Evolutionary conservation across 1,140 invertebrate species (phyloP).

Genomic region (Trichogramma pretiosum): DNA sequence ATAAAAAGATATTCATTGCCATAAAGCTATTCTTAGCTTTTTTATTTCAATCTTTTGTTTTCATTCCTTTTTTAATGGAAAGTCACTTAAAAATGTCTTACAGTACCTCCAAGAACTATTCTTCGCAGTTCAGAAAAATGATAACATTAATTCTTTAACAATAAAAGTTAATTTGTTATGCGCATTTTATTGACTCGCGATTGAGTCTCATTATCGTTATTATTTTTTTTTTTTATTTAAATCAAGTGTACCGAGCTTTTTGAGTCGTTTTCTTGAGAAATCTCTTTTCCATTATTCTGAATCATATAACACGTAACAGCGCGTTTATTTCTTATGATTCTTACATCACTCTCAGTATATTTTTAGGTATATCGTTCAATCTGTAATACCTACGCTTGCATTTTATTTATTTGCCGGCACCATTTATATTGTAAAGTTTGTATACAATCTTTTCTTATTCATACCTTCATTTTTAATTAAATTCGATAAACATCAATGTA

Average conservation of each 20-base stretch:
- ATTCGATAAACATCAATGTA: no score
- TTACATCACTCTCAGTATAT: slow-evolving; percentile 1
- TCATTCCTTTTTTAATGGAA: slow-evolving; percentile 7
- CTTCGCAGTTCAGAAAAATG: slow-evolving; percentile 24
- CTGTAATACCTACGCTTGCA: slow-evolving; percentile 7
- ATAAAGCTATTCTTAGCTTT: not conserved
- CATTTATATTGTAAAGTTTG: slow-evolving; percentile 1
- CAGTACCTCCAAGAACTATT: slow-evolving; percentile 15
- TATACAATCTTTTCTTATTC: not conserved
- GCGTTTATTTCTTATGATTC: slow-evolving; percentile 1
- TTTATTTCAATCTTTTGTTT: slow-evolving; percentile 1
- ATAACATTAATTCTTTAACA: slow-evolving; percentile 29
- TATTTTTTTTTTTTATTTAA: slow-evolving; percentile 21
- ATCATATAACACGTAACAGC: no score
- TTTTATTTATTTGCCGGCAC: slow-evolving; percentile 7
- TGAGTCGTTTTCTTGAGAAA: no score
- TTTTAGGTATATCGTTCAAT: slow-evolving; percentile 6
- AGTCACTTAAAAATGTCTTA: slow-evolving; percentile 13
- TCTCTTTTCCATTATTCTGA: no score
- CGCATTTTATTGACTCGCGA: slow-evolving; percentile 18
- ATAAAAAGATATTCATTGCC: slow-evolving; percentile 14
- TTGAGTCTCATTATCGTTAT: not conserved
- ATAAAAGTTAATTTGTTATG: no score
- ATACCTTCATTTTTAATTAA: not conserved
- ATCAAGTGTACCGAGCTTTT: no score